A percentile compares a stretch with the other conserved stretches of the same genome.
These are phyloP conservation scores for Ceratitis capitata DNA, from an alignment of 1,140 invertebrate species.

Conservation along the genomic window DNA sequence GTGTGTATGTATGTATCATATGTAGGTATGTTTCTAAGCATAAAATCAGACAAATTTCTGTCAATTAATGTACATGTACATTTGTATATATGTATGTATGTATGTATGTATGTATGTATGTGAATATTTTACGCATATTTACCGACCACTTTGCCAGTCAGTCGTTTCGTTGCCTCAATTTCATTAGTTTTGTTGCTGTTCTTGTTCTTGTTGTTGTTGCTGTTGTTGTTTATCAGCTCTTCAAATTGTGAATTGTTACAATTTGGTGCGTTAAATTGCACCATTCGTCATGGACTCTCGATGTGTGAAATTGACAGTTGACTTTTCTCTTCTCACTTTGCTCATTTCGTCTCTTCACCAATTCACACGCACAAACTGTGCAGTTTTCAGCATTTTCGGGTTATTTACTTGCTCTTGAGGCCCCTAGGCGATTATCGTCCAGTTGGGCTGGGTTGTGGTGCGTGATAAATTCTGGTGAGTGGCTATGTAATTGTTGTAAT, in stretches of 20 bases:
- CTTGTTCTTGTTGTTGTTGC: background rate
- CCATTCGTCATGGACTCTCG: constrained; percentile 53
- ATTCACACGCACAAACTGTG: background rate
- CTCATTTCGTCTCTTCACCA: background rate
- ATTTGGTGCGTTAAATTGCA: constrained; percentile 65
- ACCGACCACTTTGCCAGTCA: background rate
- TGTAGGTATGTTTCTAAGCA: background rate
- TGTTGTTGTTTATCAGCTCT: background rate
- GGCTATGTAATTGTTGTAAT: background rate
- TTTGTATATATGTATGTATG: background rate
- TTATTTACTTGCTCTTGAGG: constrained; percentile 6
- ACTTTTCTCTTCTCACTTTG: constrained; percentile 29
- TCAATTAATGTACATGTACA: background rate
- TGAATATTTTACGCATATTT: background rate
- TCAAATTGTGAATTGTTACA: constrained; percentile 51
- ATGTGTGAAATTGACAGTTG: constrained; percentile 40
- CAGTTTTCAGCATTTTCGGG: background rate
- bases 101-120: too few relatives aligned
- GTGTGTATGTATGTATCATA: background rate
- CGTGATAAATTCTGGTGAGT: background rate
- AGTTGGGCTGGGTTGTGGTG: background rate
- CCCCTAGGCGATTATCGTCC: background rate
- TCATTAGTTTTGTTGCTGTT: background rate
- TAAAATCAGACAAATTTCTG: background rate
- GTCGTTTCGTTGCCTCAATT: background rate